These are phyloP conservation scores for Apotomis capreana DNA, from an alignment of 2,888 invertebrate genomes.

Conservation along the genomic window DNA sequence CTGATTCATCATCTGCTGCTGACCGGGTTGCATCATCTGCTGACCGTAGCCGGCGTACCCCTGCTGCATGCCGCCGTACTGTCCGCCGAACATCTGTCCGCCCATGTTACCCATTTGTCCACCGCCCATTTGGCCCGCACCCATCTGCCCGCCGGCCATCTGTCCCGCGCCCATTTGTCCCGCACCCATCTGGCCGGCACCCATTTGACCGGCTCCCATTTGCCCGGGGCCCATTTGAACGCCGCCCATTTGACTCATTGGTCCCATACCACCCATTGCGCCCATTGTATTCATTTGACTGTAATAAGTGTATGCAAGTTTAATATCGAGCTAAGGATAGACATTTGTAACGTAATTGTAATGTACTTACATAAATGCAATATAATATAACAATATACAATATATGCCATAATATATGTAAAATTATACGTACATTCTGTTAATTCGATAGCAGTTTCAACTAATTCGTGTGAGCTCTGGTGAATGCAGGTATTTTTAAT, in stretches of 20 bases:
- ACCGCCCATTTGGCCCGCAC: conserved; percentile 73
- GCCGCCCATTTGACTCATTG: conserved; percentile 67
- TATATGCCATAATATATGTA: neutral
- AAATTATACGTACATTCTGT: no score
- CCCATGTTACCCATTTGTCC: conserved; percentile 77
- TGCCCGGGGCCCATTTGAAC: conserved; percentile 63
- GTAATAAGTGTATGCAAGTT: conserved; percentile 38
- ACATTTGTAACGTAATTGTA: no score
- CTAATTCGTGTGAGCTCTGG: neutral
- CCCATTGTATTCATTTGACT: conserved; percentile 80
- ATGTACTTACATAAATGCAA: no score
- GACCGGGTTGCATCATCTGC: conserved; percentile 81
- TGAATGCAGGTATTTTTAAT: neutral
- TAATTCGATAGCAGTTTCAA: neutral
- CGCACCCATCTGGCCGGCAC: conserved; percentile 69
- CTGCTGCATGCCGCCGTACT: conserved; percentile 86
- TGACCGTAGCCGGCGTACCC: conserved; percentile 75
- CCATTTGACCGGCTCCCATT: conserved; percentile 68
- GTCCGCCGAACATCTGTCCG: conserved; percentile 84
- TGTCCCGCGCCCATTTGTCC: conserved; percentile 74
- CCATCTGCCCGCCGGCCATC: conserved; percentile 85
- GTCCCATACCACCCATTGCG: conserved; percentile 75
- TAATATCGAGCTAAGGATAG: neutral
- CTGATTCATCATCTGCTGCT: conserved; percentile 82
- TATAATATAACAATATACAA: no score